A percentile compares a stretch with the other conserved stretches of the same genome.
phyloP scores from a whole-genome alignment of 2,888 invertebrate genomes.

The Pycnomerus fuliginosus region DNA sequence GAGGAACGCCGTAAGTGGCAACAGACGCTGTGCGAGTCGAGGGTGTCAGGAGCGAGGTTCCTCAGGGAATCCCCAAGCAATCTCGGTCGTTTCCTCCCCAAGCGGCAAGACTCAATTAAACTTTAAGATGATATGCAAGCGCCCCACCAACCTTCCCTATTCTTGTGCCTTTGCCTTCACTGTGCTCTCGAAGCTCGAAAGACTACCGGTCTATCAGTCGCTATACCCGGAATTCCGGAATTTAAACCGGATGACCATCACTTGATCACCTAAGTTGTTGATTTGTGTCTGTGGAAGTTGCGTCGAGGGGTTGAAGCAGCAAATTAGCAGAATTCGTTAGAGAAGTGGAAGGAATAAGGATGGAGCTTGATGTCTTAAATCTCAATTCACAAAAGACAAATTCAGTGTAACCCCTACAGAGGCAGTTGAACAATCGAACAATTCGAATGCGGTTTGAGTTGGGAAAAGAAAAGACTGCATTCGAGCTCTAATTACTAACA shows the following conservation, averaged over 20 bases:
- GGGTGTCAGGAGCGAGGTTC: conserved; percentile 50
- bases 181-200: conserved; percentile 19
- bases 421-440: conserved; percentile 30
- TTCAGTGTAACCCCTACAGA: conserved; percentile 28
- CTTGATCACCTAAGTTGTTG: no score
- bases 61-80: conserved; percentile 53
- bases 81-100: conserved; percentile 47
- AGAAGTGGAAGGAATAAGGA: conserved; percentile 14
- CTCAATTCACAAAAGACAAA: conserved; percentile 37
- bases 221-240: conserved; percentile 35
- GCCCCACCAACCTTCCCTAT: conserved; percentile 39
- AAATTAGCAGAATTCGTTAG: conserved; percentile 18
- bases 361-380: conserved; percentile 34
- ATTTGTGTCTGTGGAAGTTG: no score
- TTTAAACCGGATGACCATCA: conserved; percentile 28
- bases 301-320: no score
- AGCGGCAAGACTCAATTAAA: conserved; percentile 67
- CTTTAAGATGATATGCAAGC: conserved; percentile 66
- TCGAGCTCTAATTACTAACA: conserved; percentile 64
- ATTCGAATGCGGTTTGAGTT: conserved; percentile 33
- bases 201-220: conserved; percentile 33
- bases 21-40: conserved; percentile 23
- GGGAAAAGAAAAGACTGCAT: conserved; percentile 37
- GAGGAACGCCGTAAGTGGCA: conserved; percentile 39
- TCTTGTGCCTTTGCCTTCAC: conserved; percentile 25